Evolutionary conservation across 2,888 invertebrate species (phyloP), one percentile per base, ranked within the genome.

Genomic region (Pterostichus madidus): DNA sequence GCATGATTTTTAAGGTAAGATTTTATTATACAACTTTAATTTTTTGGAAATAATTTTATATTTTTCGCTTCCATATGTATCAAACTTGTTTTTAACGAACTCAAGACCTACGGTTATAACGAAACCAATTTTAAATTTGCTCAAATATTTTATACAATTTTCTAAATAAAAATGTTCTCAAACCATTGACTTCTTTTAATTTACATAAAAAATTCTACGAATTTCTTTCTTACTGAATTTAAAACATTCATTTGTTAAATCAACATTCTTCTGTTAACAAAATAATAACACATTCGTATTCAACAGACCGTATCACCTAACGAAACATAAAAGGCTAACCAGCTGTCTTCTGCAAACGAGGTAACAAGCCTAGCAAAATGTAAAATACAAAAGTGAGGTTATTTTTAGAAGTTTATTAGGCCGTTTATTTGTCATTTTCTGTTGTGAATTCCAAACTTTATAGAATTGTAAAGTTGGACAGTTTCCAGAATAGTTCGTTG

Each of bases 271-370:
- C 15, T 71, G 68, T 44, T 71, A 71, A 71, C 68, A 44, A 44
- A 71, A 71, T 71, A 71, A 71, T 71, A 71, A 71, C 68, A 44
- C 17, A 71, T 71, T 71, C 44, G 68, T 44, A 71, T 71, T 71
- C 68, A 71, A 39, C 68, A 71, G 68, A 71, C 68, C 68, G 68
- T 71, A 71, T 71, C 68, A 17, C 68, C 68, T 71, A 71, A 68
- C 44, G 44, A 44, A 71, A 71, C 17, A 68, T 39, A 68, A 68
- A 71, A 71, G 44, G 10, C 15, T 44, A 71, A 71, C 44, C 68
- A 71, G 44, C 68, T 39, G 68, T 17, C 68, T 44, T 71, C 64
- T 31, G 64, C 7, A 64, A 39, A 64, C 68, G 68, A 71, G 68
- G 39, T 71, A 71, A 71, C 68, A 17, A 71, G 68, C 17, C 68